Evolutionary conservation across 2,113 vertebrate species (phyloP).

Genomic region (Engraulis encrasicolus): DNA sequence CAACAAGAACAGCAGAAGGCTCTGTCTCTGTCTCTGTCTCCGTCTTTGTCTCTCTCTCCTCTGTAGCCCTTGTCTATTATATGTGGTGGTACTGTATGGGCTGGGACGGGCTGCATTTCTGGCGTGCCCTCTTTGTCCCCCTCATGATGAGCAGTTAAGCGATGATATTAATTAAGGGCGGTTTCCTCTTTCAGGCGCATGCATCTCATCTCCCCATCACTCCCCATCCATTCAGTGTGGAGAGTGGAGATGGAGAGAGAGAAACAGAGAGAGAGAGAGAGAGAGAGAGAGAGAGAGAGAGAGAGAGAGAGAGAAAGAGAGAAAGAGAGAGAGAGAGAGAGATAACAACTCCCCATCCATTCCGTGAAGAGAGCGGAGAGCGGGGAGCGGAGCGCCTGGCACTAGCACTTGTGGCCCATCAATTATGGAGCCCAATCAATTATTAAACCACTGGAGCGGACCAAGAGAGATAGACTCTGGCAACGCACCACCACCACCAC

Average conservation of each 20-base stretch:
- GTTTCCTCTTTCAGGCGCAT: constrained; percentile 50
- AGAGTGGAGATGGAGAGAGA: no score
- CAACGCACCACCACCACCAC: constrained; percentile 61
- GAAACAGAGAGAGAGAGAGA: no score
- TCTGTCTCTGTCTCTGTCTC: no score
- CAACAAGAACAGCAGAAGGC: no score
- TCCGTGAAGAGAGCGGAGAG: no score
- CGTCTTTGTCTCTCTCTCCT: no score
- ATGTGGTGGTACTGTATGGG: no score
- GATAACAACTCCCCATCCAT: no score
- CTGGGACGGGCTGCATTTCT: constrained; percentile 20
- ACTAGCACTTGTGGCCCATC: constrained; percentile 68
- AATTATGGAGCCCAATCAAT: constrained; percentile 75
- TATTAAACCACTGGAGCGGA: constrained; percentile 70
- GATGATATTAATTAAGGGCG: constrained; percentile 64
- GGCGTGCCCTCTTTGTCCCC: constrained; percentile 49
- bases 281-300: no score
- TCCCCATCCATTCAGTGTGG: constrained; percentile 58
- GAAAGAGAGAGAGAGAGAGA: no score
- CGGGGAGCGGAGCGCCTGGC: constrained; percentile 62
- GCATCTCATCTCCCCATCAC: constrained; percentile 33
- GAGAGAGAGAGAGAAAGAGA: no score
- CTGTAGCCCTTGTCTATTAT: no score
- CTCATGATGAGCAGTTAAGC: constrained; percentile 63
- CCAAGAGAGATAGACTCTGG: constrained; percentile 56